phyloP scores from a whole-genome alignment of 2,113 vertebrate species.

The Mirza zaza region DNA sequence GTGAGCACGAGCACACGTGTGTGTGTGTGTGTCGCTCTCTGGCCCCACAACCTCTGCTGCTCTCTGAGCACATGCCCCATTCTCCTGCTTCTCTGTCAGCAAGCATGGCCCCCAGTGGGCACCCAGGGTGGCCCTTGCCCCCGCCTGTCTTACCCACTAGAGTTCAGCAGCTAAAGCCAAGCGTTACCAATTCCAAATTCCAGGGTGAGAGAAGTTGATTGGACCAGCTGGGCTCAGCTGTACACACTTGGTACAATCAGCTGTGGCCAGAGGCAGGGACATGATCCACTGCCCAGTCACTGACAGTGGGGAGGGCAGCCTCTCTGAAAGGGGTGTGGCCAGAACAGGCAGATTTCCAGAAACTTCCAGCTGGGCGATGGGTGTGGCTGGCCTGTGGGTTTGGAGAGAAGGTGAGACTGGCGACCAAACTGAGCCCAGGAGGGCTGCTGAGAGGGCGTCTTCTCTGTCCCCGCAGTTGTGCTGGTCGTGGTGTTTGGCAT shows the following conservation, averaged over 20 bases:
- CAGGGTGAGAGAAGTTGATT: accelerated
- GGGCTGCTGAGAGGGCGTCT: background rate
- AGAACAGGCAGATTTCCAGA: background rate
- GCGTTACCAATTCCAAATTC: background rate
- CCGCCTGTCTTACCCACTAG: accelerated
- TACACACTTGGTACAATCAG: background rate
- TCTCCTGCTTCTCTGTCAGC: background rate
- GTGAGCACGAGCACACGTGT: too few species aligned
- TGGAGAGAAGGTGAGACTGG: background rate
- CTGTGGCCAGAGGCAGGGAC: background rate
- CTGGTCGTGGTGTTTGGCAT: conserved; percentile 94
- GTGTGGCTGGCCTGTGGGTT: background rate
- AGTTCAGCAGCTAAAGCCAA: background rate
- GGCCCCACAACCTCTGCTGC: background rate
- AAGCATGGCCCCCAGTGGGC: background rate
- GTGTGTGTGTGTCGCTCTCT: background rate
- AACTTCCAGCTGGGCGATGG: background rate
- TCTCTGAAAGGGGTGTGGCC: background rate
- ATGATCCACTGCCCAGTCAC: background rate
- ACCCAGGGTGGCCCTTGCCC: background rate
- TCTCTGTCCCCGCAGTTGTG: conserved; percentile 84
- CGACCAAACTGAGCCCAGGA: accelerated
- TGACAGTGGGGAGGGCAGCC: background rate
- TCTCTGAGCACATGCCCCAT: background rate
- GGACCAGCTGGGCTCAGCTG: background rate